Evolutionary conservation across 2,888 invertebrate species (phyloP).

Genomic region (Latrodectus hesperus): DNA sequence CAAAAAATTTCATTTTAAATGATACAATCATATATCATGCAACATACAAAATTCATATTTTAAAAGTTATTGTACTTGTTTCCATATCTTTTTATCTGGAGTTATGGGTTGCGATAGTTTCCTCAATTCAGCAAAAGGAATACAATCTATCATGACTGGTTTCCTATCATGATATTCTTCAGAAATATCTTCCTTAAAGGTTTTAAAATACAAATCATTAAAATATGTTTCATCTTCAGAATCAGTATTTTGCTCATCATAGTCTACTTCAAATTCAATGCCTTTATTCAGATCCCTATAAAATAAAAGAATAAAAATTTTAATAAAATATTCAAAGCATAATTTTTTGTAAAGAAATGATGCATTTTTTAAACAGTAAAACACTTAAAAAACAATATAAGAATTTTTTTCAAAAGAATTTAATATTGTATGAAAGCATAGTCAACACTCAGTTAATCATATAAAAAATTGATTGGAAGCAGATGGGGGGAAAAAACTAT

Average conservation of each 20-base stretch:
- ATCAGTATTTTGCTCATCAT: neutral
- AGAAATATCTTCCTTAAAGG: neutral
- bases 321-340: no score
- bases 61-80: constrained; percentile 70
- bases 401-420: no score
- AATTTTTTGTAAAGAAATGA: no score
- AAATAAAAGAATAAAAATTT: neutral
- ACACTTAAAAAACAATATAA: no score
- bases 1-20: neutral
- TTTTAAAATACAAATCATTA: constrained; percentile 12
- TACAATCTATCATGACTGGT: neutral
- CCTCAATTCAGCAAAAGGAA: constrained; percentile 78
- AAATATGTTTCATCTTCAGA: constrained; percentile 43
- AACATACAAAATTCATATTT: neutral
- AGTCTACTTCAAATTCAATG: constrained; percentile 45
- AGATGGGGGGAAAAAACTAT: no score
- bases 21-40: no score
- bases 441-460: no score
- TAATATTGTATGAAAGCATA: no score
- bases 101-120: constrained; percentile 78
- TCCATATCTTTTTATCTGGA: constrained; percentile 76
- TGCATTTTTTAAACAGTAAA: no score
- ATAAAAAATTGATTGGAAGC: no score
- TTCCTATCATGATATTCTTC: constrained; percentile 1
- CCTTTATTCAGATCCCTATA: constrained; percentile 47